Evolutionary conservation across 2,797 vertebrate genomes (phyloP), one percentile per base, ranked within the genome.

Genomic region (Heliangelus exortis): DNA sequence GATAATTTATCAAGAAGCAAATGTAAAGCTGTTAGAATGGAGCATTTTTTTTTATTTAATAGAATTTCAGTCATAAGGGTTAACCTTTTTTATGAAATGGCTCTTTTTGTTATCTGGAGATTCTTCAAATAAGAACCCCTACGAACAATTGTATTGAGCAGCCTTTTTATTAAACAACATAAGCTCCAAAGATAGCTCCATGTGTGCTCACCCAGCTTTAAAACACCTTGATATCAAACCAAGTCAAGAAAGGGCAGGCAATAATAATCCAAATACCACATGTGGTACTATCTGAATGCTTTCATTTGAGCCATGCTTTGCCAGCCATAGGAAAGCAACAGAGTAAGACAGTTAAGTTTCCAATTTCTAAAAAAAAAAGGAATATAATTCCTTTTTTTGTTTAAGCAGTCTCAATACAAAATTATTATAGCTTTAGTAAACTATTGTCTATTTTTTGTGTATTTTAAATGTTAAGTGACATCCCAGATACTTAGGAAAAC

Each of bases 121-220:
- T 90, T 91, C 58, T 82, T 55, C 69, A 84, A 20, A 86, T 92
- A 86, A 92, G 58, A 66, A 25, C 48, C 61, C 83, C 55, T 79
- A 88, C 4, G 43, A 89, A 95, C 91, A 94, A 73, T n/a, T 75
- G 39, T 95, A 69, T 78, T 53, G 41, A 87, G 85, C 55, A 39
- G n/a, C 20, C 84, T 90, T 96, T 94, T 89, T 96, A 65, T 93
- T 94, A 86, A 93, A 83, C 78, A 95, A 51, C 55, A 79, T 63
- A 68, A 89, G 83, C 41, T 59, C 81, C 87, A 59, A 82, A 93
- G 93, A 94, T 31, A 89, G 73, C 25, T 92, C 75, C 28, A 39
- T 73, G 17, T n/a, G 50, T 88, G 73, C 74, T 93, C 34, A 92
- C 33, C 58, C 29, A 88, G 59, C 28, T 92, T 96, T 87, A 74